Conservation (phyloP, 2,888 invertebrate species). For the Smittia aterrima region DNA sequence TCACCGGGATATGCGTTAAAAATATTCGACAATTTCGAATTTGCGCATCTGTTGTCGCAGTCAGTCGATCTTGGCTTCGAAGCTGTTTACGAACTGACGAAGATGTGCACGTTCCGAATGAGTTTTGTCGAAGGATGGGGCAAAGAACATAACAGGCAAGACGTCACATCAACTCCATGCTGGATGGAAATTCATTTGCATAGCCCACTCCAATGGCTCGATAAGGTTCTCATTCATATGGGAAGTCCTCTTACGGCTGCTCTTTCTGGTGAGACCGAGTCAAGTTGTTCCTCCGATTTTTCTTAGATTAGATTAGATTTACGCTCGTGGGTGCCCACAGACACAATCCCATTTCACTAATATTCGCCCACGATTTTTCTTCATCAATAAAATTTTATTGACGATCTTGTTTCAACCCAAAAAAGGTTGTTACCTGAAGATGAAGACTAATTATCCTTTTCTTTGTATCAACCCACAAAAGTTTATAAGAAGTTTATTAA, state of each 20-base stretch:
- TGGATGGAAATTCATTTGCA: slow-evolving; percentile 99
- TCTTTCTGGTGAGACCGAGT: too few species aligned
- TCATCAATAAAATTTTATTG: too few species aligned
- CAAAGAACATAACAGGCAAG: slow-evolving; percentile 97
- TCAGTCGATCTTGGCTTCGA: slow-evolving; percentile 98
- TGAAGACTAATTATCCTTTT: too few species aligned
- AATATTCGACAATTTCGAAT: slow-evolving; percentile 98
- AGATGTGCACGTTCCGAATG: slow-evolving; percentile 99
- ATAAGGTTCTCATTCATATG: slow-evolving; percentile 98
- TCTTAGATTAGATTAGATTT: too few species aligned
- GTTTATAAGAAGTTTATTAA: too few species aligned
- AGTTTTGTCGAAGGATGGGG: slow-evolving; percentile 99
- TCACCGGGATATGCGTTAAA: slow-evolving; percentile 94
- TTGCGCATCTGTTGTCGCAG: slow-evolving; percentile 91
- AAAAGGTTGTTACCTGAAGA: too few species aligned
- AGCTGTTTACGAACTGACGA: slow-evolving; percentile 97
- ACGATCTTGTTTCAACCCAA: too few species aligned
- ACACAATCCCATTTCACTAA: too few species aligned
- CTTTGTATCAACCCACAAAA: too few species aligned
- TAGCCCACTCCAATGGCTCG: slow-evolving; percentile 97
- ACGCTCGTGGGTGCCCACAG: too few species aligned
- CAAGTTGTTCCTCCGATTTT: too few species aligned
- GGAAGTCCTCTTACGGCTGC: slow-evolving; percentile 96
- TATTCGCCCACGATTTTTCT: too few species aligned
- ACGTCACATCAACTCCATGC: slow-evolving; percentile 98